These are phyloP conservation scores for Yponomeuta evonymella DNA, from an alignment of 2,888 invertebrate genomes.

Conservation along the genomic window DNA sequence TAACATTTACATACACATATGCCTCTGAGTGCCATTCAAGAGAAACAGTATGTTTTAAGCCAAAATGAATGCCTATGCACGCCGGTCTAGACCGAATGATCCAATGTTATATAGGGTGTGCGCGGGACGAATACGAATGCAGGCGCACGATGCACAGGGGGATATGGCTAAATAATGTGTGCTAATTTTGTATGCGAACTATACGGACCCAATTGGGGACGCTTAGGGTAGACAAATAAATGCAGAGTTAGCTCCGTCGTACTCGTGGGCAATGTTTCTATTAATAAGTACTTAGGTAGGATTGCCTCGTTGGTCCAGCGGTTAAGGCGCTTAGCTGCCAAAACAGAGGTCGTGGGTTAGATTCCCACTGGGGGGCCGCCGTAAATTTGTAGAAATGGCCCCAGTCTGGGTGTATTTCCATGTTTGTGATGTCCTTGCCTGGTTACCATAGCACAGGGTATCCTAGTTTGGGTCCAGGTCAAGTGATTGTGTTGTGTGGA, in stretches of 20 bases:
- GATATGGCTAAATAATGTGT: not conserved
- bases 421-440: too few relatives aligned
- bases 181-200: not conserved
- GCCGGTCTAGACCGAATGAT: conserved; percentile 20
- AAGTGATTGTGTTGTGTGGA: too few relatives aligned
- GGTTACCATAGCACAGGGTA: too few relatives aligned
- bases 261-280: not conserved
- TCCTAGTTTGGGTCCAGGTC: too few relatives aligned
- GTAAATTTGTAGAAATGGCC: too few relatives aligned
- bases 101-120: conserved; percentile 17
- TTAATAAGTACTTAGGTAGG: not conserved
- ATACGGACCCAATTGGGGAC: not conserved
- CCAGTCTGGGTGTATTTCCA: too few relatives aligned
- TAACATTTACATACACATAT: not conserved
- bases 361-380: too few relatives aligned
- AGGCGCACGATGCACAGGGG: not conserved
- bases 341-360: too few relatives aligned
- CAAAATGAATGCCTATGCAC: conserved; percentile 18
- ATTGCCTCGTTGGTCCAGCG: too few relatives aligned
- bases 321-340: too few relatives aligned
- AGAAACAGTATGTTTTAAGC: conserved; percentile 6
- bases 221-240: not conserved
- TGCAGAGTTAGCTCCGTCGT: not conserved
- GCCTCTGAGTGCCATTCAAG: not conserved
- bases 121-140: not conserved